A percentile compares a stretch with the other conserved stretches of the same genome.
phyloP scores from a whole-genome alignment of 2,113 vertebrate species.

The Gavia stellata region DNA sequence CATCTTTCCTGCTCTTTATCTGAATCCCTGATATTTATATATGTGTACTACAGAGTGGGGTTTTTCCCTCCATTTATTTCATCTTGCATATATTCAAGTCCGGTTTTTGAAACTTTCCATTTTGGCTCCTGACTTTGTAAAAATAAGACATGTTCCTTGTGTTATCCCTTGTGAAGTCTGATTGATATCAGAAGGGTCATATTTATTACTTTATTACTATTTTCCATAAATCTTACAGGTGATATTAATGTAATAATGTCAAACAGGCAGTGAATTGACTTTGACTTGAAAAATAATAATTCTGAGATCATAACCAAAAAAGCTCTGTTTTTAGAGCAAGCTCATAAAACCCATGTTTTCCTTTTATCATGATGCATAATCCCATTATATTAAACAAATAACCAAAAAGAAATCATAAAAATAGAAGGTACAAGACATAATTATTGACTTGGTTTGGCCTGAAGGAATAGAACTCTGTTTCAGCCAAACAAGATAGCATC shows the following conservation, averaged over 20 bases:
- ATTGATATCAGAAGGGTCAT: background rate
- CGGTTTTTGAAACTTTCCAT: background rate
- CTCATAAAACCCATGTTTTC: background rate
- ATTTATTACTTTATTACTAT: background rate
- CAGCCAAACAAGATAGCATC: constrained; percentile 28
- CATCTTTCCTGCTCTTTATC: background rate
- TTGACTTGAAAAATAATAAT: background rate
- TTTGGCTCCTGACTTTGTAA: background rate
- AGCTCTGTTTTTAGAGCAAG: background rate
- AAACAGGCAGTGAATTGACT: background rate
- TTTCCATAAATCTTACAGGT: constrained; percentile 4
- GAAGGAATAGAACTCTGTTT: background rate
- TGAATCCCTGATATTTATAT: background rate
- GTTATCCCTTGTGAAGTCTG: background rate
- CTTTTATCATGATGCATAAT: background rate
- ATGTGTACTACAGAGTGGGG: background rate
- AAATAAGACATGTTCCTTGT: background rate
- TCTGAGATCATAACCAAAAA: constrained; percentile 6
- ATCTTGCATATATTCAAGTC: background rate
- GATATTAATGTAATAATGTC: background rate
- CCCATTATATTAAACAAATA: background rate
- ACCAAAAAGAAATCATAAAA: background rate
- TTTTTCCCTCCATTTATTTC: background rate
- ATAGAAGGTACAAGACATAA: constrained; percentile 6
- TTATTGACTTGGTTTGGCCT: background rate